phyloP scores from a whole-genome alignment of 2,888 invertebrate genomes.

The Frankliniella intonsa region DNA sequence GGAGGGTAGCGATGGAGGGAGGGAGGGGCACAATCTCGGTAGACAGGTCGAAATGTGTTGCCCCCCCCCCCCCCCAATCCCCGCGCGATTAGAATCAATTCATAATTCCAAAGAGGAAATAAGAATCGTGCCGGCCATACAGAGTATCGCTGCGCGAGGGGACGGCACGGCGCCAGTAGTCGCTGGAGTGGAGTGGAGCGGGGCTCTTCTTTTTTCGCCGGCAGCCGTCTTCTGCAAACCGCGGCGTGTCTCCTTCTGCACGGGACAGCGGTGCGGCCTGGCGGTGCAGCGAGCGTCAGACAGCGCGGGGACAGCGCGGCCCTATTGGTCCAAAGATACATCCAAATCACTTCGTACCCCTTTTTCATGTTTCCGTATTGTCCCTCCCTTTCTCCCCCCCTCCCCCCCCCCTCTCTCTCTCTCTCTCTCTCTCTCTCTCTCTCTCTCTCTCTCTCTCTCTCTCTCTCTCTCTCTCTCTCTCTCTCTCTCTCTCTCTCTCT shows the following conservation, averaged over 20 bases:
- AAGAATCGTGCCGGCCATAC: constrained; percentile 26
- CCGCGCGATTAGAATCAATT: constrained; percentile 16
- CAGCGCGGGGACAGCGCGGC: no score
- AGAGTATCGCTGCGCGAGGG: background rate
- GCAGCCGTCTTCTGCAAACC: background rate
- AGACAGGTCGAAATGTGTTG: constrained; percentile 23
- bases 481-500: background rate
- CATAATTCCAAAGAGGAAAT: constrained; percentile 21
- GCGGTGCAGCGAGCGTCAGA: no score
- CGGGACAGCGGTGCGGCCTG: no score
- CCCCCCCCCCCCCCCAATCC: background rate
- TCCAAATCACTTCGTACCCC: background rate
- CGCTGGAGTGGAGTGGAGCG: no score
- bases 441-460: no score
- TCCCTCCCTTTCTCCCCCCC: background rate
- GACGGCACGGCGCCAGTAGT: no score
- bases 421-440: no score
- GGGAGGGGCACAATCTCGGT: background rate
- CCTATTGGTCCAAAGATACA: background rate
- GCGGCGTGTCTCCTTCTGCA: no score
- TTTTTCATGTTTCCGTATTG: background rate
- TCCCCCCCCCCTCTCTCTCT: no score
- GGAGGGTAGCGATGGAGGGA: no score
- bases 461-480: background rate
- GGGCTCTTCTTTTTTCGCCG: background rate